phyloP scores from a whole-genome alignment of 2,888 invertebrate genomes.

The Himalopsyche kuldschensis region DNA sequence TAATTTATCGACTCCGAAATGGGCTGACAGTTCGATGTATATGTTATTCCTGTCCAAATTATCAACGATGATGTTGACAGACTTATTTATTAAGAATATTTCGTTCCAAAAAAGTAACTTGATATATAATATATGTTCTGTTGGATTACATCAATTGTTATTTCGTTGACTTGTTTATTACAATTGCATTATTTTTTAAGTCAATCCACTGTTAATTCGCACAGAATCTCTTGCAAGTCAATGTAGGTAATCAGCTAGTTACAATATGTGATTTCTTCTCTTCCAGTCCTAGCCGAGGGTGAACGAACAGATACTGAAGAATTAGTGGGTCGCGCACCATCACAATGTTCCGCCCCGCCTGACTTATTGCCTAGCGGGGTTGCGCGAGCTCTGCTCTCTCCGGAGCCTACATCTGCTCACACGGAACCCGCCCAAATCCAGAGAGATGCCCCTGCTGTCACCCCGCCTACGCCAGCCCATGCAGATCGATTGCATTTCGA shows the following conservation, averaged over 20 bases:
- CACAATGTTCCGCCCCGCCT: constrained; percentile 66
- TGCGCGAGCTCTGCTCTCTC: constrained; percentile 56
- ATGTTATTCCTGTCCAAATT: background rate
- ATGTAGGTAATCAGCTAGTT: background rate
- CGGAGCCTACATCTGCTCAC: constrained; percentile 41
- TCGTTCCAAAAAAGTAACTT: too few relatives aligned
- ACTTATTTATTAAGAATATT: background rate
- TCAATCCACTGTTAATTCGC: too few relatives aligned
- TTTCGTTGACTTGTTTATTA: too few relatives aligned
- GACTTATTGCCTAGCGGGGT: constrained; percentile 62
- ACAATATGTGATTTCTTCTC: background rate
- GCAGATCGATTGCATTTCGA: constrained; percentile 36
- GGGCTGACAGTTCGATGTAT: background rate
- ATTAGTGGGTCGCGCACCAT: constrained; percentile 65
- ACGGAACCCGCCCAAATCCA: background rate
- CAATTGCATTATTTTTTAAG: too few relatives aligned
- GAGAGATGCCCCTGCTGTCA: constrained; percentile 23
- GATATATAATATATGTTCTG: too few relatives aligned
- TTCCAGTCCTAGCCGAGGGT: constrained; percentile 65
- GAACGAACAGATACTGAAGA: constrained; percentile 73
- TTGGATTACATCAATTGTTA: too few relatives aligned
- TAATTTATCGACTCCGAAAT: constrained; percentile 16
- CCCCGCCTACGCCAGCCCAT: constrained; percentile 34
- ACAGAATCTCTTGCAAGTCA: background rate
- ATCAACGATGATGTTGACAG: background rate